Evolutionary conservation across 2,888 invertebrate genomes (phyloP), one percentile per base, ranked within the genome.

Genomic region (Mimas tiliae): DNA sequence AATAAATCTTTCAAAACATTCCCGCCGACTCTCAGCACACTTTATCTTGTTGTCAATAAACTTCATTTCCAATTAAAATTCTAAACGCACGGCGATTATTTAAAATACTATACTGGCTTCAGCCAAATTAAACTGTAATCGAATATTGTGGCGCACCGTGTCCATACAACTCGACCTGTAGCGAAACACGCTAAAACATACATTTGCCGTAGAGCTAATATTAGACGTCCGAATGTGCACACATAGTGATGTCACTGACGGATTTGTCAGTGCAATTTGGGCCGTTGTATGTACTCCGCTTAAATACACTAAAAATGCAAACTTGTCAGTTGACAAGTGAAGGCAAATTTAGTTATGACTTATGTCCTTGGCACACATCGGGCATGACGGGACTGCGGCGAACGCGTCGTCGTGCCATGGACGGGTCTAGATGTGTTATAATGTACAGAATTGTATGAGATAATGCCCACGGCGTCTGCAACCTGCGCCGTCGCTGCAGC

Each of bases 201-300:
- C 79, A 77, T 81, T 78, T 77, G 72, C 70, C 69, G 67, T 74
- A 74, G 74, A 72, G 74, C 83, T 86, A 87, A 84, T 84, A 84
- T 83, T 87, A 84, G 84, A 79, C 71, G 71, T 72, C 73, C 79
- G 16, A 55, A 38, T 80, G 77, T 81, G 78, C 81, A 82, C 74
- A 73, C 74, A 69, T 73, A 75, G 76, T 82, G 82, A 85, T 83
- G 85, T 83, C 83, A 83, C 78, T 75, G 68, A 75, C 77, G 69
- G 76, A 77, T 78, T 74, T 62, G 53, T 63, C 63, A 38, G 63
- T 42, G 53, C 73, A 65, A 69, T 69, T 70, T 65, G 66, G 62
- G 64, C 50, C 67, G 53, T 69, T 65, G 70, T 63, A 69, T 66
- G 62, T 58, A 19, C 38, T 42, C 6, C 19, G 19, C 7, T 19